Percentiles rank a stretch among this genome's conserved stretches.
Conservation (phyloP, 1,140 invertebrate species). For the Periplaneta americana region DNA sequence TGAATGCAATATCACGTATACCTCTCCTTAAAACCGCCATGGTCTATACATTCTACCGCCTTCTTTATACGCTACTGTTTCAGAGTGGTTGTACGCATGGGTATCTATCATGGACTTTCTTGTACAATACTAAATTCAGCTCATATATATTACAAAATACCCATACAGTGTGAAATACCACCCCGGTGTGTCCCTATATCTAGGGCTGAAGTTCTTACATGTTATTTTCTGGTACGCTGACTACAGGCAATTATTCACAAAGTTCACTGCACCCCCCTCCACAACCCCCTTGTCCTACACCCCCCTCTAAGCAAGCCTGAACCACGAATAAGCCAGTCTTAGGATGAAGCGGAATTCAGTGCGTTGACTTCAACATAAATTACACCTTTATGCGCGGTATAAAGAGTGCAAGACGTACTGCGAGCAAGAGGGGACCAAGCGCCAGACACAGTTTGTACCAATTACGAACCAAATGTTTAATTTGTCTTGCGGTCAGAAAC, state of each 20-base stretch:
- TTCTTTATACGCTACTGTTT: too few species aligned
- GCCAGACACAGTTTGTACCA: too few species aligned
- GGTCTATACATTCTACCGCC: background rate
- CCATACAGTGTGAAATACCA: background rate
- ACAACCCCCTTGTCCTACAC: background rate
- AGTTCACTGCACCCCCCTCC: background rate
- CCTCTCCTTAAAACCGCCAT: background rate
- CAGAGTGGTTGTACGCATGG: too few species aligned
- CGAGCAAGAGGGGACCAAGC: background rate
- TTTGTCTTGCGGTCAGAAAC: too few species aligned
- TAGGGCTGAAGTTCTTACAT: background rate
- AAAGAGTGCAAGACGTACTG: background rate
- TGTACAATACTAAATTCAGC: background rate
- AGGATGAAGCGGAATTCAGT: background rate
- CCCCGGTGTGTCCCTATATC: background rate
- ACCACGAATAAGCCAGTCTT: background rate
- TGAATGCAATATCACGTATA: too few species aligned
- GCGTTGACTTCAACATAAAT: background rate
- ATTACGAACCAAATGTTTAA: too few species aligned
- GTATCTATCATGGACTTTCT: background rate
- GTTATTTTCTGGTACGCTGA: conserved; percentile 4
- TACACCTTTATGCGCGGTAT: background rate
- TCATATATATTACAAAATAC: background rate
- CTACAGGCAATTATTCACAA: background rate
- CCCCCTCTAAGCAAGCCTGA: background rate